Evolutionary conservation across 1,140 invertebrate species (phyloP), one percentile per base, ranked within the genome.

Genomic region (Gonatopus flavifemur): DNA sequence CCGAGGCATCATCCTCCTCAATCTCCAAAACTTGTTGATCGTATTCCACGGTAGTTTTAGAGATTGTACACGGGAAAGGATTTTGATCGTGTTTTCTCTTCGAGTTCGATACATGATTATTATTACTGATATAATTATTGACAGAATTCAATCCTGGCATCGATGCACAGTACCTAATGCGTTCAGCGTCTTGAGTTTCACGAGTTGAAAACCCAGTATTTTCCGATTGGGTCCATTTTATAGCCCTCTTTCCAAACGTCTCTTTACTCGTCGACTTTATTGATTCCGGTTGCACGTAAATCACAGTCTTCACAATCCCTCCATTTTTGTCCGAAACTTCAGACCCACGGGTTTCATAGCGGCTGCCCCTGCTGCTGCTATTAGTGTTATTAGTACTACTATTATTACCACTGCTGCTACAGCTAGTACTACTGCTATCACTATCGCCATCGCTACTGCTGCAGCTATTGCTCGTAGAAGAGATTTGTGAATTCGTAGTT

Each of bases 21-120:
- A 16, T 6, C 3, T 9, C 7, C 6, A 12, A 9, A 39, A 18
- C 22, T 49, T 25, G 16, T 41, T 19, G 4, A 57, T 38, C 8
- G 16, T 15, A 36, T 18, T 49, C 0, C n/a, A n/a, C n/a, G n/a
- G 40, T 40, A 15, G 16, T 58, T 22, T 62, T 59, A 0, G 64
- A 62, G n/a, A 72, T 69, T 12, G 72, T 72, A 28, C 69, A 72
- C 0, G 67, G 64, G 31, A 63, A 69, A 28, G 66, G 67, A 30
- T 72, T 62, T 18, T 64, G 69, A 18, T 41, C 55, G 25, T 62
- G 54, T 45, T 60, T 67, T 2, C 21, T 55, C 21, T 38, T 49
- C 3, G 13, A n/a, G 10, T 66, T 52, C 10, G 28, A 35, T 7
- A 51, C 38, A 39, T 10, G 37, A 18, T 35, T 52, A n/a, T n/a